Evolutionary conservation across 2,888 invertebrate genomes (phyloP).

Genomic region (Nomada flava): DNA sequence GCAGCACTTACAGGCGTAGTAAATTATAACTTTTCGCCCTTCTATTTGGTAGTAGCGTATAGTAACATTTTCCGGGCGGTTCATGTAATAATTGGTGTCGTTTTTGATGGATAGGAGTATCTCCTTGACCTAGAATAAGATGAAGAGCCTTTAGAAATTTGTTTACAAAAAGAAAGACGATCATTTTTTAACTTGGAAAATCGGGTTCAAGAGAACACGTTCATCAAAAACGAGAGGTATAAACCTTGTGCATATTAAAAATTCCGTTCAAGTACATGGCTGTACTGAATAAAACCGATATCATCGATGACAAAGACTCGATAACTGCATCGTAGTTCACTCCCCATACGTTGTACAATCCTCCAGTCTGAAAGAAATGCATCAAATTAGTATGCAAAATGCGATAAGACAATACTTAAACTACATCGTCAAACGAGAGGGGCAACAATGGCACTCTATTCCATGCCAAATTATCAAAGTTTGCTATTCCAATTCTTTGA

Average conservation of each 20-base stretch:
- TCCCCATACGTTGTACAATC: constrained; percentile 9
- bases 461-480: constrained; percentile 32
- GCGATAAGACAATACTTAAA: neutral
- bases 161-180: neutral
- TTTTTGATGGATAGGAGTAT: constrained; percentile 6
- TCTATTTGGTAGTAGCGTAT: neutral
- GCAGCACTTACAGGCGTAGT: neutral
- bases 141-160: neutral
- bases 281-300: neutral
- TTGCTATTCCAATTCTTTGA: neutral
- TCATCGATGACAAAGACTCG: neutral
- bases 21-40: constrained; percentile 19
- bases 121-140: neutral
- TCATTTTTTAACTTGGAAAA: too few species aligned
- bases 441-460: neutral
- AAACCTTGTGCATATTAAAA: neutral
- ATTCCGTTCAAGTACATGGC: neutral
- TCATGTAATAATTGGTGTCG: neutral
- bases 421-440: neutral
- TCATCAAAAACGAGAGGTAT: too few species aligned
- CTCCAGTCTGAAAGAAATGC: constrained; percentile 6
- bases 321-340: neutral
- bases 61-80: neutral
- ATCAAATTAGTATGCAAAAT: too few species aligned
- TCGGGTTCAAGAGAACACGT: too few species aligned